Percentiles rank a stretch among this genome's conserved stretches.
Conservation (phyloP, 2,113 vertebrate genomes). For the Alethe diademata region DNA sequence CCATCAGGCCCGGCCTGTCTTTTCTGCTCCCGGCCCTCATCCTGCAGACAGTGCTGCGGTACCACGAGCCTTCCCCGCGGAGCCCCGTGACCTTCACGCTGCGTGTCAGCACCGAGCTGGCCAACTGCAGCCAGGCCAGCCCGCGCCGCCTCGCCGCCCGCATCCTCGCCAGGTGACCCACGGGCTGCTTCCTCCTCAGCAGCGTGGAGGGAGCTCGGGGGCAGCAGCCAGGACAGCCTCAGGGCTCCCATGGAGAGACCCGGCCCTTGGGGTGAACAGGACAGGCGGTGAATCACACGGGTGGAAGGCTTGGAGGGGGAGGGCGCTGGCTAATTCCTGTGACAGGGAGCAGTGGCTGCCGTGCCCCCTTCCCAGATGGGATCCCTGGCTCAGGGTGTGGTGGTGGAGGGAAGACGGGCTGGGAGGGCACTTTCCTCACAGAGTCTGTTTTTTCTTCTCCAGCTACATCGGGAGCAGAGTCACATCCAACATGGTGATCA, state of each 20-base stretch:
- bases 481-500: conserved; percentile 69
- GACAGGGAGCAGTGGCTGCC: neutral
- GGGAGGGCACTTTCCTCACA: neutral
- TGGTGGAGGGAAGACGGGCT: neutral
- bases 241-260: neutral
- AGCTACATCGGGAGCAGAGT: conserved; percentile 60
- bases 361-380: neutral
- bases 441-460: neutral
- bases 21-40: neutral
- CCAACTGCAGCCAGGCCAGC: neutral
- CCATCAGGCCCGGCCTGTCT: neutral
- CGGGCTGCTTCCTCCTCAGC: neutral
- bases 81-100: neutral
- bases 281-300: neutral
- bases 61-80: neutral
- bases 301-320: neutral
- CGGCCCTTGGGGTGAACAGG: rapidly evolving
- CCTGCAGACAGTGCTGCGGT: conserved; percentile 24
- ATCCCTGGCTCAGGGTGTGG: neutral
- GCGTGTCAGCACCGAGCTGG: conserved; percentile 8
- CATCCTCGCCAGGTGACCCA: conserved; percentile 32
- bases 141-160: rapidly evolving
- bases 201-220: neutral
- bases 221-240: neutral
- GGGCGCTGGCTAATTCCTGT: neutral